These are phyloP conservation scores for Orthosia gothica DNA, from an alignment of 2,888 invertebrate genomes.

Conservation along the genomic window DNA sequence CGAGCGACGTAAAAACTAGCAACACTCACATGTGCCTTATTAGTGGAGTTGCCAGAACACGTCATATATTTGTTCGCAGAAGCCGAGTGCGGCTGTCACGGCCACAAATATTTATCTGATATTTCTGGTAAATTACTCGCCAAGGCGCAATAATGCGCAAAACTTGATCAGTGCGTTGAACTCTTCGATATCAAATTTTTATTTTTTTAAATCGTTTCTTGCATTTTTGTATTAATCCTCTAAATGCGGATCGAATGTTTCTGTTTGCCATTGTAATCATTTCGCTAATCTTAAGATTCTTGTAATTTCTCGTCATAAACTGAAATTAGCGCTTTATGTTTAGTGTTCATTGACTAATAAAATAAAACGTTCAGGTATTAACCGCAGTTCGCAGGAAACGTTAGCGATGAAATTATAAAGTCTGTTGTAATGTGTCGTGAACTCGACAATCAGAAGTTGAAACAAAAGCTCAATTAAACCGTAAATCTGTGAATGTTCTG, in stretches of 20 bases:
- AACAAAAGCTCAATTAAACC: slow-evolving; percentile 53
- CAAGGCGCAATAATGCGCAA: slow-evolving; percentile 71
- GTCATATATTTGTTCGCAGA: slow-evolving; percentile 73
- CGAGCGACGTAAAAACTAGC: slow-evolving; percentile 54
- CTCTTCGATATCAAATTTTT: slow-evolving; percentile 65
- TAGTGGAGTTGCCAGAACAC: slow-evolving; percentile 61
- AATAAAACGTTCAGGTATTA: slow-evolving; percentile 32
- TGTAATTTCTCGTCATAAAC: slow-evolving; percentile 35
- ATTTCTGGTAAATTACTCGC: slow-evolving; percentile 78
- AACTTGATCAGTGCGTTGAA: slow-evolving; percentile 78
- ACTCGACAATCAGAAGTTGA: slow-evolving; percentile 23
- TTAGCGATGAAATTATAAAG: slow-evolving; percentile 44
- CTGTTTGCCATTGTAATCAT: slow-evolving; percentile 18
- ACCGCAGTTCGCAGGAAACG: slow-evolving; percentile 31
- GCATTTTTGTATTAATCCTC: slow-evolving; percentile 42
- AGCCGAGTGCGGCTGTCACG: slow-evolving; percentile 67
- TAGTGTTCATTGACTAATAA: slow-evolving; percentile 34
- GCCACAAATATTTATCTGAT: slow-evolving; percentile 82
- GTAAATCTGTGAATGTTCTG: slow-evolving; percentile 37
- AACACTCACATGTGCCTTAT: slow-evolving; percentile 46
- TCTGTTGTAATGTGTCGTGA: slow-evolving; percentile 9
- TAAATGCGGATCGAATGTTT: slow-evolving; percentile 31
- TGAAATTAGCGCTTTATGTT: slow-evolving; percentile 38
- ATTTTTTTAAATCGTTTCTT: slow-evolving; percentile 34
- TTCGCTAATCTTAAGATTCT: slow-evolving; percentile 4